Base-by-base conservation (phyloP, 2,113 vertebrate species). In the Psittacus erithacus region DNA sequence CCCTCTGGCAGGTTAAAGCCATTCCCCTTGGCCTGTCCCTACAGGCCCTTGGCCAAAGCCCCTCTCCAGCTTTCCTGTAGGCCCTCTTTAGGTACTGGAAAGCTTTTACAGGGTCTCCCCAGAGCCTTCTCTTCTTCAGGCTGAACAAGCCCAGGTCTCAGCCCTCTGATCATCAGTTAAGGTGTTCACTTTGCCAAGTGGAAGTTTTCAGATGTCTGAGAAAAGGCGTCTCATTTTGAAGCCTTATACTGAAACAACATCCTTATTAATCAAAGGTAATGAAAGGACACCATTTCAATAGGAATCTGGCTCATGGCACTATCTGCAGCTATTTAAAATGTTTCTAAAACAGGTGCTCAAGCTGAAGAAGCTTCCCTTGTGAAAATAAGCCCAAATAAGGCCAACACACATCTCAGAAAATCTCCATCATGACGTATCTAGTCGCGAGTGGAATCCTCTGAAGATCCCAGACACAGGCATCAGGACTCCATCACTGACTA, bases 401-500 rank as follows among this genome's bases (percentile, higher is more conserved):
- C 49, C 38, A 65, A 27, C n/a, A 70, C 5, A 1, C 0, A 0
- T 20, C n/a, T 62, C 5, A n/a, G 65, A 80, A 76, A 69, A 39
- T 41, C 47, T 43, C 23, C 17, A 41, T 7, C 2, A 4, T 70
- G 41, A 25, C 4, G 4, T 10, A 47, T 16, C 22, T 77, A 15
- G 53, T 25, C 60, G 57, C 24, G 35, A 17, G 44, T 15, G 49
- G 57, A n/a, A 73, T 39, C 35, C 59, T 67, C 44, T 43, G 39
- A n/a, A 71, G 59, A 47, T 20, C 39, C 31, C 2, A 1, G 8
- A 29, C 5, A 4, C 10, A 59, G 29, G 25, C 50, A 77, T 11
- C 44, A 77, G 44, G 29, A 65, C 38, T 90, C 35, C 53, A n/a
- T 17, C 53, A n/a, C 43, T 17, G 11, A 11, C 44, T 60, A 13